Evolutionary conservation across 92 coral and sea anemone genomes (phyloP).

Genomic region (Porites rus): DNA sequence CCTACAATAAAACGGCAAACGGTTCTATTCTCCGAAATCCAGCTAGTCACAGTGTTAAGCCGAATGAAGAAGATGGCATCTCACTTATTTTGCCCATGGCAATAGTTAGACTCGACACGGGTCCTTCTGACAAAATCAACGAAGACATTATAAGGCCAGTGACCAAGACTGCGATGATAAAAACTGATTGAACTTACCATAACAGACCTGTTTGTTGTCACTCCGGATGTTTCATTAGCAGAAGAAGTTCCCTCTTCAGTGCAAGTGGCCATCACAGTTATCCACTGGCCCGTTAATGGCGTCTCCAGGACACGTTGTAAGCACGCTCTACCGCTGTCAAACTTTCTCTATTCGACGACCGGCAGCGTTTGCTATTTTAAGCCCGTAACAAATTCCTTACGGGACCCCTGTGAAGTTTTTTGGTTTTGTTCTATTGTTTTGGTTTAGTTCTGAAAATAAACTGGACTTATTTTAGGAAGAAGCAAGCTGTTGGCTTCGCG

Average conservation of each 20-base stretch:
- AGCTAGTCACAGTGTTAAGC: neutral
- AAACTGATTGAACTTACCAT: slow-evolving; percentile 16
- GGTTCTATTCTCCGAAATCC: neutral
- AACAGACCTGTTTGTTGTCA: slow-evolving; percentile 2
- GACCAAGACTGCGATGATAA: neutral
- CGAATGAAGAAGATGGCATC: neutral
- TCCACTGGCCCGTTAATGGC: slow-evolving; percentile 3
- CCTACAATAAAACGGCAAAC: neutral
- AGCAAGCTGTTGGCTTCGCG: slow-evolving; percentile 18
- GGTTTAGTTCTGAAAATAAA: slow-evolving; percentile 18
- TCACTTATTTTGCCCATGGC: neutral
- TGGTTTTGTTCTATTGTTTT: slow-evolving; percentile 39
- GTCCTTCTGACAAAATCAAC: neutral
- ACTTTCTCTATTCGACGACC: neutral
- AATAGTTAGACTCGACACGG: neutral
- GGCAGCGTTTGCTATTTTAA: slow-evolving; percentile 30
- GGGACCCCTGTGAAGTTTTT: slow-evolving; percentile 18
- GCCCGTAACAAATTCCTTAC: slow-evolving; percentile 30
- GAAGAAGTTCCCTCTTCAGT: slow-evolving; percentile 32
- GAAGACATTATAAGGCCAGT: neutral
- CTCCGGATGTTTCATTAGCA: neutral
- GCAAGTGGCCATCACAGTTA: slow-evolving; percentile 19
- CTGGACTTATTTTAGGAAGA: slow-evolving; percentile 28
- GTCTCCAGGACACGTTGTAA: slow-evolving; percentile 46
- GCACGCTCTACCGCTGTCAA: slow-evolving; percentile 40